Evolutionary conservation across 92 coral and sea anemone species (phyloP).

Genomic region (Heteractis magnifica): DNA sequence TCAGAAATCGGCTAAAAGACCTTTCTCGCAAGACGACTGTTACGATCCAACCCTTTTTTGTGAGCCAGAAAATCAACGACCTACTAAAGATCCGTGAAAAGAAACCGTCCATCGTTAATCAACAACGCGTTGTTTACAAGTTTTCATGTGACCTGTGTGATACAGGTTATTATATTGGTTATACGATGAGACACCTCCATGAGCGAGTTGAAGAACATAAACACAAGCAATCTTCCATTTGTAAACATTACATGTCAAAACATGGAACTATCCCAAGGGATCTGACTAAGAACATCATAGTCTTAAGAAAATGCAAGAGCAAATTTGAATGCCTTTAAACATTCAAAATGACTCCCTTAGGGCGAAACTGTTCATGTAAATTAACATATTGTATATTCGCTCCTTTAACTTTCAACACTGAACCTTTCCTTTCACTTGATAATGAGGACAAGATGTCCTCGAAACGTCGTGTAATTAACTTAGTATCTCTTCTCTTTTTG

Average conservation of each 20-base stretch:
- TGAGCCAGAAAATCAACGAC: constrained; percentile 21
- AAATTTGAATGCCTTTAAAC: neutral
- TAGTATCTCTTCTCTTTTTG: no score
- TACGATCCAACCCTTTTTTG: constrained; percentile 37
- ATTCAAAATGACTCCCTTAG: no score
- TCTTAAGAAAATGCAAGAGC: neutral
- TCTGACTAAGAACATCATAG: no score
- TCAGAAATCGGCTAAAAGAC: neutral
- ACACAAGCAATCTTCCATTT: neutral
- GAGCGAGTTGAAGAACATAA: neutral
- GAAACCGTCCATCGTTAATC: constrained; percentile 23
- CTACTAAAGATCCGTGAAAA: constrained; percentile 14
- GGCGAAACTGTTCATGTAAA: no score
- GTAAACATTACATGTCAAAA: neutral
- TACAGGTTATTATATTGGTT: no score
- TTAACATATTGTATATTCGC: no score
- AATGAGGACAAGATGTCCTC: no score
- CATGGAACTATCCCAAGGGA: neutral
- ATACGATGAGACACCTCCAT: no score
- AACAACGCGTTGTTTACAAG: constrained; percentile 7
- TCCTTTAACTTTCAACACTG: no score
- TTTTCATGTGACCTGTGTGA: constrained; percentile 19
- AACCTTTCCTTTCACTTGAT: no score
- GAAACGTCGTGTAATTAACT: no score
- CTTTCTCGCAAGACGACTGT: constrained; percentile 12